These are phyloP conservation scores for Cantharis rufa DNA, from an alignment of 2,888 invertebrate species.

Conservation along the genomic window DNA sequence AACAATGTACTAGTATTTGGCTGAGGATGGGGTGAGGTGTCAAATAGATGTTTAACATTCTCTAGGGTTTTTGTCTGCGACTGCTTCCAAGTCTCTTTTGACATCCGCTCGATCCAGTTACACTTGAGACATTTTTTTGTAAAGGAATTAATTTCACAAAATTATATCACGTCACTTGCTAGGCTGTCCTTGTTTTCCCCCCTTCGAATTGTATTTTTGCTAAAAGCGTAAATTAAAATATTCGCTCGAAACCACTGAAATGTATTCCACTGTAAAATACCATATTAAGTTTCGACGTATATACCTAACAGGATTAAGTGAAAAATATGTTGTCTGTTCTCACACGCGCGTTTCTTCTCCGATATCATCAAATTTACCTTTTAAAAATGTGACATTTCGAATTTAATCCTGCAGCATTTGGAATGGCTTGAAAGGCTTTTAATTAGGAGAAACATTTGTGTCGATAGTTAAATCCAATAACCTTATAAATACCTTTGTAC, in stretches of 20 bases:
- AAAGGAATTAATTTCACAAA: slow-evolving; percentile 18
- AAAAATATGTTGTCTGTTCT: slow-evolving; percentile 25
- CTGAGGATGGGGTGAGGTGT: slow-evolving; percentile 18
- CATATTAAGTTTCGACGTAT: slow-evolving; percentile 26
- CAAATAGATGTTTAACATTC: slow-evolving; percentile 21
- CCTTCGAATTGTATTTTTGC: background rate
- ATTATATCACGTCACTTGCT: slow-evolving; percentile 9
- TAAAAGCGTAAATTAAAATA: background rate
- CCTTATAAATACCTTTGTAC: background rate
- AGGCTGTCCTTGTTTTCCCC: slow-evolving; percentile 4
- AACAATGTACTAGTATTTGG: slow-evolving; percentile 10
- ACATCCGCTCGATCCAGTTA: slow-evolving; percentile 20
- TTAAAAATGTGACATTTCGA: background rate
- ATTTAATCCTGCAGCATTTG: background rate
- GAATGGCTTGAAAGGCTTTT: background rate
- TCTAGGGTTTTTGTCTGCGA: slow-evolving; percentile 15
- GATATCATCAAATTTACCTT: background rate
- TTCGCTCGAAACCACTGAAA: slow-evolving; percentile 22
- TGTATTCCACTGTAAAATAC: slow-evolving; percentile 21
- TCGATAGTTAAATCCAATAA: background rate
- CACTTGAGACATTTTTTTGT: slow-evolving; percentile 20
- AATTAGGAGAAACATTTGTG: background rate
- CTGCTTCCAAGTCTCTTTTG: slow-evolving; percentile 9
- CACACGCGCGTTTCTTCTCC: slow-evolving; percentile 6
- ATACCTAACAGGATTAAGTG: slow-evolving; percentile 25